Evolutionary conservation across 2,113 vertebrate species (phyloP), one percentile per base, ranked within the genome.

Genomic region (Ceratotherium simum): DNA sequence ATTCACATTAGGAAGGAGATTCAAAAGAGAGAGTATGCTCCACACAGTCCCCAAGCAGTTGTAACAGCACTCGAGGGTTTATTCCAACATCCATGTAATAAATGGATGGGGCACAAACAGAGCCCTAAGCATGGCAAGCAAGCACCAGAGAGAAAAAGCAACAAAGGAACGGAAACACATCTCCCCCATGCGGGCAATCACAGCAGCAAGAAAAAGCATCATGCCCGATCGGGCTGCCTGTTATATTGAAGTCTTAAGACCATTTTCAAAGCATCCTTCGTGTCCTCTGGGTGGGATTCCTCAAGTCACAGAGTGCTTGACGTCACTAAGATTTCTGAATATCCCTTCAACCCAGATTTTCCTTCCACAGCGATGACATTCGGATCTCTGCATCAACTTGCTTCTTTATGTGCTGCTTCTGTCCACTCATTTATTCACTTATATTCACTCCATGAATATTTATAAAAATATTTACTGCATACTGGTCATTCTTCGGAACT

Each of bases 81-180:
- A 48, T 36, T 79, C 48, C 62, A 5, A 20, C 14, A 8, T 48
- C 21, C 10, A 6, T 6, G 6, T n/a, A 46, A 51, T 20, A 62
- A 58, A 64, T 0, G 58, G 29, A 36, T 0, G 8, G 8, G 12
- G 1, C 65, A 39, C 16, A 17, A 7, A 29, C 75, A 56, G 20
- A 46, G 54, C 67, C 21, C 46, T 0, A 0, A 10, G 27, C 31
- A 4, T 0, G 3, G 56, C 12, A 17, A 33, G 23, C 9, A 65
- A 46, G 29, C 58, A 18, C 3, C 1, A 51, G 48, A 60, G 70
- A 46, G 82, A 73, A 36, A 39, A 70, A 92, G 21, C 20, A 23
- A 25, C 39, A 64, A 2, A 60, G 6, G 48, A 60, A 42, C 67
- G n/a, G 82, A 7, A 72, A 11, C 23, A 6, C 6, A 20, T 8